These are phyloP conservation scores for Philopedon plagiatum DNA, from an alignment of 2,888 invertebrate genomes.

Conservation along the genomic window DNA sequence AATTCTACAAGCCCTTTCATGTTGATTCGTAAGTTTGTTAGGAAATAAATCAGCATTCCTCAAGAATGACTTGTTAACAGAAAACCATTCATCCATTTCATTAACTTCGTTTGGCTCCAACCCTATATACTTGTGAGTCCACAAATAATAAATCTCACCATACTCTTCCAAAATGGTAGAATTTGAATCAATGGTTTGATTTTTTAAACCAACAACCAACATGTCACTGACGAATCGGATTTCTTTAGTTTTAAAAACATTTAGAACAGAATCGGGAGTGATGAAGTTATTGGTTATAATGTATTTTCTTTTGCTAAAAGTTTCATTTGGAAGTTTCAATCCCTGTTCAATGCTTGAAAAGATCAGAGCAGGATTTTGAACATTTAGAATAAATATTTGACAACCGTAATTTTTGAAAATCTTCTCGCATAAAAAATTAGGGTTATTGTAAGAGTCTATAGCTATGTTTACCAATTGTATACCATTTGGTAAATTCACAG, in stretches of 20 bases:
- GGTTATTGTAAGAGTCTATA: conserved; percentile 32
- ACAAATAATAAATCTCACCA: conserved; percentile 36
- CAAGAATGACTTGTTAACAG: conserved; percentile 52
- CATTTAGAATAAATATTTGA: conserved; percentile 54
- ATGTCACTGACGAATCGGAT: conserved; percentile 55
- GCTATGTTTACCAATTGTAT: conserved; percentile 31
- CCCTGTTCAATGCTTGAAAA: conserved; percentile 54
- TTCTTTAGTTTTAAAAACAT: conserved; percentile 51
- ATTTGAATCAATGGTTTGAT: background rate
- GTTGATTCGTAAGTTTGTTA: conserved; percentile 64
- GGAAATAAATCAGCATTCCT: conserved; percentile 52
- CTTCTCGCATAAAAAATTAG: background rate
- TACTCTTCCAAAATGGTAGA: background rate
- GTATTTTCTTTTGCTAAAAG: conserved; percentile 54
- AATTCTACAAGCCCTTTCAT: conserved; percentile 67
- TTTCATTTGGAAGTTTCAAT: conserved; percentile 50
- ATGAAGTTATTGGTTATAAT: conserved; percentile 47
- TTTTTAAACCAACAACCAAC: conserved; percentile 69
- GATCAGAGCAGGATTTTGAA: conserved; percentile 44
- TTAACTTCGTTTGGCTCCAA: conserved; percentile 38
- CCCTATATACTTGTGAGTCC: conserved; percentile 56
- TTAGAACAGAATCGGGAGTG: conserved; percentile 32
- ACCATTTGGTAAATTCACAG: background rate
- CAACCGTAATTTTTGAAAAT: conserved; percentile 57
- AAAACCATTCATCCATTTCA: conserved; percentile 55